These are phyloP conservation scores for Trachelus iudaicus DNA, from an alignment of 2,888 invertebrate species.

Conservation along the genomic window DNA sequence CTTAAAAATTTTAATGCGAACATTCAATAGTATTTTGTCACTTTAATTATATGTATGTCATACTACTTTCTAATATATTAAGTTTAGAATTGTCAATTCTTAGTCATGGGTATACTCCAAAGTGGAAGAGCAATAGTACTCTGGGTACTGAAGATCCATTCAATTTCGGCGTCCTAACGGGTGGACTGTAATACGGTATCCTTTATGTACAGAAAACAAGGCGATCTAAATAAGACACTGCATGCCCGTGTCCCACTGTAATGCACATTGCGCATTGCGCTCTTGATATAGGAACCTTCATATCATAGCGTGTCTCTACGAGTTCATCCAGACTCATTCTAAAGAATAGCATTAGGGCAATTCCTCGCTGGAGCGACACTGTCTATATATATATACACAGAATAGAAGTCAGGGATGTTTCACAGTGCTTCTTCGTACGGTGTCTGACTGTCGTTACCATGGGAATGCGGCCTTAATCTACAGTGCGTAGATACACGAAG, in stretches of 20 bases:
- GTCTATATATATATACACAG: background rate
- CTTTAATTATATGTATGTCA: too few species aligned
- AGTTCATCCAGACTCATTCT: background rate
- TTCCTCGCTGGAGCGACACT: background rate
- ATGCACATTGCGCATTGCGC: background rate
- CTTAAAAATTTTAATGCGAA: too few species aligned
- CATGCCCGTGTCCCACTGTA: background rate
- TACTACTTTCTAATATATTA: background rate
- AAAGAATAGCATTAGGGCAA: background rate
- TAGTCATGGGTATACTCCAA: background rate
- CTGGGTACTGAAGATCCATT: background rate
- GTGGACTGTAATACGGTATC: background rate
- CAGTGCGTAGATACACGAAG: slow-evolving; percentile 36
- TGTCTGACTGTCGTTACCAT: slow-evolving; percentile 25
- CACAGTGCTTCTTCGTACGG: background rate
- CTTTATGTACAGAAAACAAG: background rate
- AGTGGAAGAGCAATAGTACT: background rate
- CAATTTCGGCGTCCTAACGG: background rate
- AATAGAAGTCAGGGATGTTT: background rate
- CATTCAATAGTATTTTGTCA: too few species aligned
- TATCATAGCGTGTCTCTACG: background rate
- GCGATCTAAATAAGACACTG: background rate
- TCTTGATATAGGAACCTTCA: background rate
- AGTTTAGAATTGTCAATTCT: background rate
- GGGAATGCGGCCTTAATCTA: slow-evolving; percentile 29